Percentiles rank a stretch among this genome's conserved stretches.
Evolutionary conservation across 2,888 invertebrate genomes (phyloP).

Genomic region (Tuta absoluta): DNA sequence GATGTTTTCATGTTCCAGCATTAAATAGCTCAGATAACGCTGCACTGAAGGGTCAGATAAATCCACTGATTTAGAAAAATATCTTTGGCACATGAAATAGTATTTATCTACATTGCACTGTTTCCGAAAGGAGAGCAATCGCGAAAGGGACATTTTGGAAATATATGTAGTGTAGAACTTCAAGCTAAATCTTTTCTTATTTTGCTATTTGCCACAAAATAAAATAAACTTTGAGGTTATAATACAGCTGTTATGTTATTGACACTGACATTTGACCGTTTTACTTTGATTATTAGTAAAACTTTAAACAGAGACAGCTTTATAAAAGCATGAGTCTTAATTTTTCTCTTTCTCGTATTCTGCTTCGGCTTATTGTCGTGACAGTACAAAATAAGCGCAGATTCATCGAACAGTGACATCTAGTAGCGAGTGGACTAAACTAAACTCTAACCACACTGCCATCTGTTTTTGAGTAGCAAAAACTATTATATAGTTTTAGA

Average conservation of each 20-base stretch:
- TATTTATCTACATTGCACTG: conserved; percentile 48
- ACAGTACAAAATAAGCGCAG: conserved; percentile 4
- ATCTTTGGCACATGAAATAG: conserved; percentile 42
- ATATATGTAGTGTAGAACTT: background rate
- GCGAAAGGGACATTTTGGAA: conserved; percentile 49
- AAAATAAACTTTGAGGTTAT: conserved; percentile 5
- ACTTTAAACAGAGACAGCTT: background rate
- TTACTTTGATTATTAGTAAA: background rate
- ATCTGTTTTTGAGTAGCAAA: conserved; percentile 19
- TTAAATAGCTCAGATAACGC: conserved; percentile 75
- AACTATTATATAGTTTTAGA: background rate
- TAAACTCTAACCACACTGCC: background rate
- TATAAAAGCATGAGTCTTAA: background rate
- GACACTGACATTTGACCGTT: background rate
- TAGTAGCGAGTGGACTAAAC: conserved; percentile 33
- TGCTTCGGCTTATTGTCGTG: background rate
- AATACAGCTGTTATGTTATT: background rate
- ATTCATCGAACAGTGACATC: conserved; percentile 34
- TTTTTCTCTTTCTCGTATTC: background rate
- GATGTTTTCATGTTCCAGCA: conserved; percentile 78
- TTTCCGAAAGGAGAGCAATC: conserved; percentile 45
- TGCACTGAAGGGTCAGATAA: conserved; percentile 72
- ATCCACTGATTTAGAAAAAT: conserved; percentile 61
- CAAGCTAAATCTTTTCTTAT: background rate
- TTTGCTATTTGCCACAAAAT: background rate